Base-by-base conservation (phyloP, 2,888 invertebrate species). In the Eupeodes latifasciatus region DNA sequence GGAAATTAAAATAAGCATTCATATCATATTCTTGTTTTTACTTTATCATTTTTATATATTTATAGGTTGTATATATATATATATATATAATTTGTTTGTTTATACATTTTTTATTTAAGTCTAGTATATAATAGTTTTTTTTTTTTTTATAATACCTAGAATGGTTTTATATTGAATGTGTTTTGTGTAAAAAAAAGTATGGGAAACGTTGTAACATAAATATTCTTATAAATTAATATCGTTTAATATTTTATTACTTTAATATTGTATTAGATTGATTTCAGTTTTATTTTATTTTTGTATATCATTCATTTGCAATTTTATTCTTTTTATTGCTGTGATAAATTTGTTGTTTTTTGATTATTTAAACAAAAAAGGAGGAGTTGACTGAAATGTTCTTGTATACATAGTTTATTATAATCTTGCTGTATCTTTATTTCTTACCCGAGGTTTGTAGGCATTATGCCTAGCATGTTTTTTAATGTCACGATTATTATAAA, bases 1-100 rank as follows among this genome's bases (percentile, higher is more conserved):
- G 84, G 87, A 88, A 88, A 87, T 67, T 84, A 77, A 87, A 77
- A 84, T 81, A 84, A 64, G 75, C 69, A 62, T 49, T 78, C 51
- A 72, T 82, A 19, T 76, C 51, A 66, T 66, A 11, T 66, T 76
- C 51, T 59, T 66, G 6, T 66, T 57, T 62, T 61, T 62, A 40
- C 51, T 74, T 53, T 67, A 66, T 66, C 66, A 19, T 71, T 80
- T 64, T 27, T 40, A 40, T 40, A 40, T 40, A 40, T 75, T 16
- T 62, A 62, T 53, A n/a, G 14, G 16, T 57, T 61, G 61, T 71
- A 49, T 40, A 72, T 71, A 47, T n/a, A 19, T 19, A 19, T 64
- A 47, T 61, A 67, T 62, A 61, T 61, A 59, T 40, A 19, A 74
- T 36, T 49, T 19, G n/a, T 80, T 67, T 76, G 51, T 87, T 84